Evolutionary conservation across 1,140 invertebrate genomes (phyloP).

Genomic region (Drosophila nigrodunni): DNA sequence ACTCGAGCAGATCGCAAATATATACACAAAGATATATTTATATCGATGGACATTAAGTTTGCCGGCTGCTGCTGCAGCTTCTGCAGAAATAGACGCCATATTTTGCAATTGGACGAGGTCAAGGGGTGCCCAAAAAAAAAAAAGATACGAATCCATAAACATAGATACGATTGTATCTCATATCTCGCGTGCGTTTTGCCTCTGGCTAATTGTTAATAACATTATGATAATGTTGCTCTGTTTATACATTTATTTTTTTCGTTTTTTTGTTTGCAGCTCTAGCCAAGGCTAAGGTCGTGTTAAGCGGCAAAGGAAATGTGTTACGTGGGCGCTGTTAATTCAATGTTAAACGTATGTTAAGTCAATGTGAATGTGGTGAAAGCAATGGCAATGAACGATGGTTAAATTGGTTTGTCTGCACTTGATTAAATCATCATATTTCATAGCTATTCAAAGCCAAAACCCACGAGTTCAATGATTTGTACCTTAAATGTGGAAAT

Average conservation of each 20-base stretch:
- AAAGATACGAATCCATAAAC: conserved; percentile 44
- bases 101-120: conserved; percentile 77
- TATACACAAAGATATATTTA: too few relatives aligned
- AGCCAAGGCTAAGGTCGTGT: conserved; percentile 71
- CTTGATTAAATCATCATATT: conserved; percentile 13
- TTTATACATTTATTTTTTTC: conserved; percentile 16
- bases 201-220: conserved; percentile 61
- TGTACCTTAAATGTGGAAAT: conserved; percentile 4
- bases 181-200: conserved; percentile 30
- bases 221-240: conserved; percentile 38
- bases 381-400: conserved; percentile 57
- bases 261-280: conserved; percentile 37
- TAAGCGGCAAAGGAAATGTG: conserved; percentile 14
- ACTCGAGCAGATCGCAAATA: neutral
- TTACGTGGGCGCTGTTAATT: conserved; percentile 67
- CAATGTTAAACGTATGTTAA: conserved; percentile 66
- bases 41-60: conserved; percentile 39
- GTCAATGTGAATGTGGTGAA: conserved; percentile 69
- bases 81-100: conserved; percentile 49
- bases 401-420: neutral
- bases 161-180: conserved; percentile 39
- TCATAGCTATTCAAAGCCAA: conserved; percentile 2
- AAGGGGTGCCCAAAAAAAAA: conserved; percentile 41
- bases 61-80: conserved; percentile 42
- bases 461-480: neutral